A percentile compares a stretch with the other conserved stretches of the same genome.
Evolutionary conservation across 2,797 vertebrate genomes (phyloP).

Genomic region (Knipowitschia caucasica): DNA sequence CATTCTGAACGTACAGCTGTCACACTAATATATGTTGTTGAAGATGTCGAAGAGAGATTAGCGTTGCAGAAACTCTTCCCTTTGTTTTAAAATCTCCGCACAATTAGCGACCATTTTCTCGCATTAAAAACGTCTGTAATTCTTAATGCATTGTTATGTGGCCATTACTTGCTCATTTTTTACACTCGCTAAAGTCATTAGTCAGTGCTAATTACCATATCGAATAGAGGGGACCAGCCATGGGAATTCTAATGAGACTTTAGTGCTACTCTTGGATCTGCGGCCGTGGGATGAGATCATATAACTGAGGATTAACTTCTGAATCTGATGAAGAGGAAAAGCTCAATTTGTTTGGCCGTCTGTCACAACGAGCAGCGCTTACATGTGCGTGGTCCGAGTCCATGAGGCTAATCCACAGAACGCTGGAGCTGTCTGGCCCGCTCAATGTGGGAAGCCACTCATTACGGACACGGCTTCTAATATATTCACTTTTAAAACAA

Average conservation of each 20-base stretch:
- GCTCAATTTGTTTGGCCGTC: slow-evolving; percentile 17
- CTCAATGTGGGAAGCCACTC: no score
- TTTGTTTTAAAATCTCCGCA: slow-evolving; percentile 63
- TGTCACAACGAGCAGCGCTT: background rate
- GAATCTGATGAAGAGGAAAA: slow-evolving; percentile 22
- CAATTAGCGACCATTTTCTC: slow-evolving; percentile 66
- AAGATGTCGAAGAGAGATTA: slow-evolving; percentile 18
- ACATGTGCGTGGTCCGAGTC: background rate
- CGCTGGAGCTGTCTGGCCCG: no score
- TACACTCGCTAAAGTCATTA: slow-evolving; percentile 73
- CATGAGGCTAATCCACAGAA: background rate
- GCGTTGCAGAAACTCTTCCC: slow-evolving; percentile 43
- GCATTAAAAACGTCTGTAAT: slow-evolving; percentile 66
- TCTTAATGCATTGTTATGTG: slow-evolving; percentile 72
- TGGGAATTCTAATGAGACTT: slow-evolving; percentile 68
- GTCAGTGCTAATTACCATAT: slow-evolving; percentile 75
- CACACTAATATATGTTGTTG: slow-evolving; percentile 11
- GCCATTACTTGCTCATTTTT: slow-evolving; percentile 71
- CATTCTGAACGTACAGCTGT: slow-evolving; percentile 31
- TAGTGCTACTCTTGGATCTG: slow-evolving; percentile 46
- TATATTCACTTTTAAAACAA: no score
- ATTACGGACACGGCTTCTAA: no score
- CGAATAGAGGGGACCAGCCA: slow-evolving; percentile 59
- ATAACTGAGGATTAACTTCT: slow-evolving; percentile 33
- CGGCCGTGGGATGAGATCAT: slow-evolving; percentile 51